phyloP scores from a whole-genome alignment of 1,140 invertebrate species.

The Stegodyphus mimosarum region DNA sequence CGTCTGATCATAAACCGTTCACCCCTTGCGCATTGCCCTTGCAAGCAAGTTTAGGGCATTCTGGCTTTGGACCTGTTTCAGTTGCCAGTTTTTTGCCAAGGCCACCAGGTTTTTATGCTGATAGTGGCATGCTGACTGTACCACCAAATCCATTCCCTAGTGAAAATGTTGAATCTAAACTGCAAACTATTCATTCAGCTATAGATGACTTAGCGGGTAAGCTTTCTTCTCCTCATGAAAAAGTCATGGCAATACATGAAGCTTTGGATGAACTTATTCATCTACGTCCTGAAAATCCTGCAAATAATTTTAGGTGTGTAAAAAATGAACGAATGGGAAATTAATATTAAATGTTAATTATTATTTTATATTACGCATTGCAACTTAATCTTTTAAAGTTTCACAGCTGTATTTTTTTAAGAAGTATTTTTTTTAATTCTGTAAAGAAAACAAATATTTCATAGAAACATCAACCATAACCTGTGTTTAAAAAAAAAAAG shows the following conservation, averaged over 20 bases:
- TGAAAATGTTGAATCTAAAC: constrained; percentile 56
- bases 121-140: constrained; percentile 52
- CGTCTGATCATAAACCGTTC: constrained; percentile 56
- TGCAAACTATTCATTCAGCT: constrained; percentile 56
- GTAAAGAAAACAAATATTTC: no score
- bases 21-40: constrained; percentile 47
- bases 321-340: constrained; percentile 59
- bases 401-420: no score
- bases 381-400: no score
- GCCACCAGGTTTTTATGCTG: constrained; percentile 53
- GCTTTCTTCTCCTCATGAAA: constrained; percentile 54
- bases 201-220: constrained; percentile 60
- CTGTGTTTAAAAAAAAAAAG: no score
- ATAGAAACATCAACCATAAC: no score
- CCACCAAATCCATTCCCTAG: constrained; percentile 49
- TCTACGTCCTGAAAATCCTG: constrained; percentile 46
- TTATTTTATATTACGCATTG: no score
- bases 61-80: constrained; percentile 46
- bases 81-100: constrained; percentile 50
- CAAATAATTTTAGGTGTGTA: constrained; percentile 54
- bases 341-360: background rate
- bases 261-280: constrained; percentile 58
- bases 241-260: constrained; percentile 56
- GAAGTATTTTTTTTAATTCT: no score
- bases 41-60: constrained; percentile 39